phyloP scores from a whole-genome alignment of 2,797 vertebrate species.

The Mycteria americana region DNA sequence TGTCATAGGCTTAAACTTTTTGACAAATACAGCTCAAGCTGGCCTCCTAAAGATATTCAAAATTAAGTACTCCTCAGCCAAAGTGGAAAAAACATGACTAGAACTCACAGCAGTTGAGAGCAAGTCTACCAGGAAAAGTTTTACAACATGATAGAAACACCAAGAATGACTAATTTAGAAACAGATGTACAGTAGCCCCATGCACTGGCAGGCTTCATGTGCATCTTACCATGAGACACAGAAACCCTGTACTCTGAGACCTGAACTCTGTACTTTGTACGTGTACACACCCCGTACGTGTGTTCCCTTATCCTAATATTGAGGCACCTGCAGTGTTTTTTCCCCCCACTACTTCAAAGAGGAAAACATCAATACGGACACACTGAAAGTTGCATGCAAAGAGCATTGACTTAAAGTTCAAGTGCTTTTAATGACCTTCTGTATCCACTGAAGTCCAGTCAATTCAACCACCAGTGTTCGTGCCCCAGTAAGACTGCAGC shows the following conservation, averaged over 20 bases:
- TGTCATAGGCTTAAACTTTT: background rate
- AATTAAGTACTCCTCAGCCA: background rate
- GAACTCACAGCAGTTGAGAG: background rate
- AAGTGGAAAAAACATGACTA: background rate
- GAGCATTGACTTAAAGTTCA: background rate
- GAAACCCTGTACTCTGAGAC: background rate
- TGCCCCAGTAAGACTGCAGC: background rate
- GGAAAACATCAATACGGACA: background rate
- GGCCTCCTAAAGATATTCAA: background rate
- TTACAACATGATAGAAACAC: background rate
- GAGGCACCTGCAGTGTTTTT: background rate
- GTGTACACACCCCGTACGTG: fast-evolving
- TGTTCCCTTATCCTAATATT: background rate
- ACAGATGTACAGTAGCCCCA: background rate
- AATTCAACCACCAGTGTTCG: background rate
- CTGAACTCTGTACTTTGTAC: background rate
- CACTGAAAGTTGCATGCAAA: background rate
- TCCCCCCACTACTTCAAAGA: background rate
- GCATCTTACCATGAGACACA: background rate
- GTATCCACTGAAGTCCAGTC: background rate
- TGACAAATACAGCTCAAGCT: background rate
- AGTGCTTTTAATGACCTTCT: background rate
- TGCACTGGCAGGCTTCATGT: background rate
- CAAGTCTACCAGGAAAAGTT: background rate
- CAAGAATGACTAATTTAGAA: background rate